Conservation (phyloP, 64 coral and sea anemone species). For the Stichodactyla mertensii region DNA sequence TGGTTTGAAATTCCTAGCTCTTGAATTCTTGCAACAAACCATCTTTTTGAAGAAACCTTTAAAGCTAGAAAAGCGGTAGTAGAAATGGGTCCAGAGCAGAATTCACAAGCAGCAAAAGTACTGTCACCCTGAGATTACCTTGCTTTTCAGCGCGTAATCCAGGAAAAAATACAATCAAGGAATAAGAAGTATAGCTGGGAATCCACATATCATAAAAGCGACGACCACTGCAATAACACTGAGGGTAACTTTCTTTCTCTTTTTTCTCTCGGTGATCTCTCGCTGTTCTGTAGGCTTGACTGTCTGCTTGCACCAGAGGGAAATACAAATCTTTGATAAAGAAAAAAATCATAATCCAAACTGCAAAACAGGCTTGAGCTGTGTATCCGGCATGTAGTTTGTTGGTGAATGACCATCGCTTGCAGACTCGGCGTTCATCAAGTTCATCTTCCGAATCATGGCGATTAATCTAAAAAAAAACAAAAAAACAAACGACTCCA, state of each 20-base stretch:
- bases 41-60: neutral
- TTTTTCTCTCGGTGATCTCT: slow-evolving; percentile 15
- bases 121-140: neutral
- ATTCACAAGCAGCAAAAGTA: neutral
- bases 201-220: neutral
- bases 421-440: neutral
- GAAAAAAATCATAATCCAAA: neutral
- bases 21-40: neutral
- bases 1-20: neutral
- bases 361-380: neutral
- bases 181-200: neutral
- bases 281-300: neutral
- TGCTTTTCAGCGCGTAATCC: neutral
- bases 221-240: slow-evolving; percentile 9
- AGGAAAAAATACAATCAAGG: neutral
- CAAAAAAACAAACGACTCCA: neutral
- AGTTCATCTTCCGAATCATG: neutral
- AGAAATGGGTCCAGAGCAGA: neutral
- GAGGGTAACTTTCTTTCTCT: neutral
- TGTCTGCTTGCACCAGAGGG: slow-evolving; percentile 3
- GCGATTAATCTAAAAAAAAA: neutral
- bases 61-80: neutral
- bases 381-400: neutral
- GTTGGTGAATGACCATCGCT: neutral
- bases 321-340: neutral